These are phyloP conservation scores for Bergia sp. DNA, from an alignment of 92 coral and sea anemone genomes.

Conservation along the genomic window DNA sequence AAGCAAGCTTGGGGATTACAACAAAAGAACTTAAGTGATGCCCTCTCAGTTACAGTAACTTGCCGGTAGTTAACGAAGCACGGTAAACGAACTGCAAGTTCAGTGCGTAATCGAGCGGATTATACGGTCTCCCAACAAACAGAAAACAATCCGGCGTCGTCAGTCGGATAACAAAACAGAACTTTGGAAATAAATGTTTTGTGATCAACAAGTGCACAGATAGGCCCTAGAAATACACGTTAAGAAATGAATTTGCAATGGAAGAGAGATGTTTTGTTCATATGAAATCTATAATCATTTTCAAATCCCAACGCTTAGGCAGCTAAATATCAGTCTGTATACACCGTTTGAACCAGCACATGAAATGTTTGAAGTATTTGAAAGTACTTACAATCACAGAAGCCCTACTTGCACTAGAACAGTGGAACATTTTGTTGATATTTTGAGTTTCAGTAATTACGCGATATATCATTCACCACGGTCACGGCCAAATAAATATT, in stretches of 20 bases:
- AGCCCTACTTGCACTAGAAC: not conserved
- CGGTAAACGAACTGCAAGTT: too few relatives aligned
- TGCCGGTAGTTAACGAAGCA: too few relatives aligned
- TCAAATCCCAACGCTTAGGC: not conserved
- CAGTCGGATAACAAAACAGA: too few relatives aligned
- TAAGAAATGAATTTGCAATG: not conserved
- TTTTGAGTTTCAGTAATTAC: not conserved
- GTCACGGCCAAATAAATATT: not conserved
- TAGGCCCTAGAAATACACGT: not conserved
- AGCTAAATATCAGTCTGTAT: not conserved
- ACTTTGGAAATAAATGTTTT: not conserved
- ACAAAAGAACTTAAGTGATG: too few relatives aligned
- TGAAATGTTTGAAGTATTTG: not conserved
- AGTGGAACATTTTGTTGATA: not conserved
- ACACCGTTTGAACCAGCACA: too few relatives aligned
- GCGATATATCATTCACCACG: not conserved
- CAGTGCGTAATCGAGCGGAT: too few relatives aligned
- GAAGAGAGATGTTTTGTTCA: not conserved
- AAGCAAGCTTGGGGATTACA: too few relatives aligned
- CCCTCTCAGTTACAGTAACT: too few relatives aligned
- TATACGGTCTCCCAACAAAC: too few relatives aligned
- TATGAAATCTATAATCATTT: too few relatives aligned
- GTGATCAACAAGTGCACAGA: not conserved
- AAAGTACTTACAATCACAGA: not conserved
- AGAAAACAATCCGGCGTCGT: too few relatives aligned